Conservation (phyloP, 2,888 invertebrate species). For the Atherix ibis region DNA sequence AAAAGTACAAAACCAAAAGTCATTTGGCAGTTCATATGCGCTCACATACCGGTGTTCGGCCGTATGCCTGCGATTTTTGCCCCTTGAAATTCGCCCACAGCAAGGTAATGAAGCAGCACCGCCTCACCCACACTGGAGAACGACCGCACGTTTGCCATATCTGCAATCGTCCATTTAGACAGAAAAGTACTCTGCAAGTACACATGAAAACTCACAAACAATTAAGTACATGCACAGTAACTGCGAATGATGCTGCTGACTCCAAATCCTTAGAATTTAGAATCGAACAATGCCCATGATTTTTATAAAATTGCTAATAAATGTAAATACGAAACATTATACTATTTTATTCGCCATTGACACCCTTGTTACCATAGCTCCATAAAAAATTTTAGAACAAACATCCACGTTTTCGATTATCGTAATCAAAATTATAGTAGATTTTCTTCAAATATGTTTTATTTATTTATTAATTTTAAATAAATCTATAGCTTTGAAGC, state of each 20-base stretch:
- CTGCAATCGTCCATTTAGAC: conserved; percentile 9
- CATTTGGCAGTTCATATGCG: conserved; percentile 10
- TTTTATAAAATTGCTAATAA: too few species aligned
- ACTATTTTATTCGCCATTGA: too few species aligned
- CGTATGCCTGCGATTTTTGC: conserved; percentile 12
- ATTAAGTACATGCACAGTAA: neutral
- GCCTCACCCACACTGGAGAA: conserved; percentile 12
- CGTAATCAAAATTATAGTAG: too few species aligned
- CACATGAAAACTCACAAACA: conserved; percentile 9
- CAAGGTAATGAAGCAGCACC: conserved; percentile 11
- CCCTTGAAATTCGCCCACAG: conserved; percentile 10
- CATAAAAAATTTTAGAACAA: too few species aligned
- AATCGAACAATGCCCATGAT: too few species aligned
- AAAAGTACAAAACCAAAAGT: conserved; percentile 11
- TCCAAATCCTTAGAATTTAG: neutral
- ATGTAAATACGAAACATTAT: too few species aligned
- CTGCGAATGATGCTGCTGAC: neutral
- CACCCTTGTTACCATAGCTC: too few species aligned
- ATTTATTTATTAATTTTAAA: too few species aligned
- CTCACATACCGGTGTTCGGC: conserved; percentile 9
- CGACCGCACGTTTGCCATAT: conserved; percentile 8
- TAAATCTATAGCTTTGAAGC: too few species aligned
- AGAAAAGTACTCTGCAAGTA: conserved; percentile 10
- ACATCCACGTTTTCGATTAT: too few species aligned
- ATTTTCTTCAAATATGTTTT: too few species aligned